Base-by-base conservation (phyloP, 2,888 invertebrate genomes). In the Pollenia angustigena region DNA sequence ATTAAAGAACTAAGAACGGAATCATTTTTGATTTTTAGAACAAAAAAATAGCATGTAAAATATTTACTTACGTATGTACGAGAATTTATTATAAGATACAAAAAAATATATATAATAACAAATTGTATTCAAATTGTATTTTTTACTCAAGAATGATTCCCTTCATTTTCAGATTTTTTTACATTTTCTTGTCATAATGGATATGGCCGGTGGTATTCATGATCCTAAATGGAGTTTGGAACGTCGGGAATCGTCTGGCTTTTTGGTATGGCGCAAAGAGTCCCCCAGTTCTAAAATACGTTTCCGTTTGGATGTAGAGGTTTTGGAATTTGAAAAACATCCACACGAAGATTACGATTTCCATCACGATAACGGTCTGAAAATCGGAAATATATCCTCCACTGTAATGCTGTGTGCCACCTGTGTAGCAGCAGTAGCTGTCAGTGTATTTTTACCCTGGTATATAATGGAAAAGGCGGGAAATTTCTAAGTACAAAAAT, bases 211-310 rank as follows among this genome's bases (percentile, higher is more conserved):
- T 46, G 86, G 86, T 54, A 86, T 92, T 23, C 90, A 92, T 88
- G 91, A 93, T 88, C 94, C 94, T 2, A 92, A 93, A 84, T 94
- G 94, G 94, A 93, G 92, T 88, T 89, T 94, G 88, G 94, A 94
- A 88, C 90, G 94, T 10, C 90, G 93, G 14, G 93, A 92, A 69
- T 94, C 94, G 16, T 93, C 93, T 0, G 94, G 93, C 0, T 92
- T 92, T 83, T 91, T 94, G 85, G 94, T 94, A 23, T 94, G 94
- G 94, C 91, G 93, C 50, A 92, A 93, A 69, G 93, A 94, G 50
- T 92, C 92, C 3, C 93, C 92, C 40, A 90, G 92, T 80, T 92
- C 93, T 3, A 93, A 92, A 87, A 93, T 94, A n/a, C 93, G 93
- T 52, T 94, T 94, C 88, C 92, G 94, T 23, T 93, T 93, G 79